These are phyloP conservation scores for Acanthoscelides obtectus DNA, from an alignment of 2,888 invertebrate genomes.

Conservation along the genomic window DNA sequence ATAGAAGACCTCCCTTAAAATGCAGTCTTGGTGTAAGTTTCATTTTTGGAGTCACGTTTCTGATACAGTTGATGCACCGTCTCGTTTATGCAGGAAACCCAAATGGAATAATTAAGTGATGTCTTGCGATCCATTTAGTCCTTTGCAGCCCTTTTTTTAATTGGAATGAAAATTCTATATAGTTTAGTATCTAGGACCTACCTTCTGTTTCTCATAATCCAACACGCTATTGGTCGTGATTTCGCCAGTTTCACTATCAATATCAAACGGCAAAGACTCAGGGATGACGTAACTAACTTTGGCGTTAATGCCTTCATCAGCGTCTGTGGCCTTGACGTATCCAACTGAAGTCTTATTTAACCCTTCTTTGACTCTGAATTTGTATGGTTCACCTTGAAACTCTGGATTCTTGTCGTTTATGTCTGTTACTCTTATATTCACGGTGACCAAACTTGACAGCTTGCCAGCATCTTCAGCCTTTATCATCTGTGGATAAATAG, in stretches of 20 bases:
- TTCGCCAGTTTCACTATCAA: conserved; percentile 75
- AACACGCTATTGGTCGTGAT: conserved; percentile 68
- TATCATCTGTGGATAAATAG: conserved; percentile 54
- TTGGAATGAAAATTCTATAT: too few relatives aligned
- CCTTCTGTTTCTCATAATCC: conserved; percentile 79
- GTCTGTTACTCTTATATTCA: conserved; percentile 85
- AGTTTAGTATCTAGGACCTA: too few relatives aligned
- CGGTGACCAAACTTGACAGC: conserved; percentile 74
- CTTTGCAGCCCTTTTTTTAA: too few relatives aligned
- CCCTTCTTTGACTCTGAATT: conserved; percentile 76
- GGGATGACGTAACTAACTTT: conserved; percentile 77
- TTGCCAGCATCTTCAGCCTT: conserved; percentile 84
- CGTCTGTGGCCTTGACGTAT: conserved; percentile 77
- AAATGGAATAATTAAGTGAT: too few relatives aligned
- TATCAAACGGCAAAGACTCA: conserved; percentile 69
- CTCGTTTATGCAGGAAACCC: too few relatives aligned
- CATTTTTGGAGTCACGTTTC: too few relatives aligned
- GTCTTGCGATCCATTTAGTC: too few relatives aligned
- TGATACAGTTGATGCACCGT: too few relatives aligned
- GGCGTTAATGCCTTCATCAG: conserved; percentile 82
- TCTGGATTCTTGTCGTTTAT: conserved; percentile 90
- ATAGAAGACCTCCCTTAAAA: too few relatives aligned
- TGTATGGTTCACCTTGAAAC: conserved; percentile 76
- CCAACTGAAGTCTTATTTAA: conserved; percentile 40
- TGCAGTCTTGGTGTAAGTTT: too few relatives aligned